Percentiles rank a stretch among this genome's conserved stretches.
Conservation (phyloP, 2,113 vertebrate species). For the Aythya baeri region DNA sequence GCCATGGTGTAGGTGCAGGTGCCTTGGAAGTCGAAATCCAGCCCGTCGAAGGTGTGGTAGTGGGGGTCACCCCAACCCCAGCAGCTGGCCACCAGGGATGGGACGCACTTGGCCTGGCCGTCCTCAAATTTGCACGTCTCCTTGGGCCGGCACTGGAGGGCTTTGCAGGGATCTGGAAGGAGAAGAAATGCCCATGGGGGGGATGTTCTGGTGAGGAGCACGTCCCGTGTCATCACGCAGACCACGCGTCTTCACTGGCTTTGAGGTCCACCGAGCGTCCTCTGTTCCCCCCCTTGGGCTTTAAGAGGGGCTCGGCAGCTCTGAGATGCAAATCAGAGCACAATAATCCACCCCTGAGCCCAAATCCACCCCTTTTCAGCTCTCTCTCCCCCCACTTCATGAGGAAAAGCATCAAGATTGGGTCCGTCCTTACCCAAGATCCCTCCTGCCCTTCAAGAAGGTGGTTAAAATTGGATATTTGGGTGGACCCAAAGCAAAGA, state of each 20-base stretch:
- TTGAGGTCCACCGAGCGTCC: background rate
- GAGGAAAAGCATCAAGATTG: fast-evolving
- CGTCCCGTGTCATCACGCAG: background rate
- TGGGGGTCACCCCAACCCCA: slow-evolving; percentile 81
- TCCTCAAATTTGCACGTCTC: slow-evolving; percentile 75
- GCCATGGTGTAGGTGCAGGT: slow-evolving; percentile 82
- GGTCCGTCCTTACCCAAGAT: background rate
- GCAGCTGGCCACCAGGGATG: slow-evolving; percentile 67
- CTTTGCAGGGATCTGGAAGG: slow-evolving; percentile 80
- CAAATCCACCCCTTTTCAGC: no score
- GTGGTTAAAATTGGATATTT: fast-evolving
- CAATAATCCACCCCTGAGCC: background rate
- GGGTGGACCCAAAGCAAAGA: background rate
- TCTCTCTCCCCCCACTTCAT: fast-evolving
- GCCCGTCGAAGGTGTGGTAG: slow-evolving; percentile 75
- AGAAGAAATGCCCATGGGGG: background rate
- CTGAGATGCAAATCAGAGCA: background rate
- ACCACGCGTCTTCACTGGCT: fast-evolving
- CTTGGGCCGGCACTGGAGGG: slow-evolving; percentile 75
- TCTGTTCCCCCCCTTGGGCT: background rate
- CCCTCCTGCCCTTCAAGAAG: background rate
- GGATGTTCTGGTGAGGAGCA: background rate
- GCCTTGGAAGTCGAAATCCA: slow-evolving; percentile 78
- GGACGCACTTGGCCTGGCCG: slow-evolving; percentile 72
- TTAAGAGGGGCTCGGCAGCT: background rate